Evolutionary conservation across 2,113 vertebrate genomes (phyloP), one percentile per base, ranked within the genome.

Genomic region (Corythoichthys haematopterus): DNA sequence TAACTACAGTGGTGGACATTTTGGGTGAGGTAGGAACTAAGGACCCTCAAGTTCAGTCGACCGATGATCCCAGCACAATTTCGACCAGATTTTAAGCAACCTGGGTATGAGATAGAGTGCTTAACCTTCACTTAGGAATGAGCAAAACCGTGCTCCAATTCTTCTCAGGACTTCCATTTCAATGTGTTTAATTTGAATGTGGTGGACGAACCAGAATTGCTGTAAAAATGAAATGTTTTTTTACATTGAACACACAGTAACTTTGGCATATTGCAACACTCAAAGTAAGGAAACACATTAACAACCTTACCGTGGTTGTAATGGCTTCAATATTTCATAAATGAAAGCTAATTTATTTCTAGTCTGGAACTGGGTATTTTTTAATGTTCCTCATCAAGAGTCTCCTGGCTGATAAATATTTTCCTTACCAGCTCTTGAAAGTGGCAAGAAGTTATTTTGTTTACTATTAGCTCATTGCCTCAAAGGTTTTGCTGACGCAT

Each of bases 1-100:
- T 95, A 4, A 85, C 83, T 61, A 88, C 72, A 52, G 64, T 95
- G 56, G 84, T 88, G 5, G 78, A 70, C 47, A 1, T 88, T 50
- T 71, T 95, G 51, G 88, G 83, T 70, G 86, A 89, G 72, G 50
- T 14, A 0, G 46, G 55, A 69, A 3, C 46, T 47, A 2, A 61
- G 10, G 46, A 35, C 36, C 13, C 2, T 43, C 13, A 64, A 12
- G 13, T 51, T 52, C 13, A n/a, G 52, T 48, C 20, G 16, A 57
- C 11, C 37, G 37, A 68, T 12, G 52, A 72, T 4, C 28, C 5
- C 0, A 55, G 43, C 11, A 58, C 45, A 47, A 12, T 71, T 60
- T 76, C 68, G 3, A 86, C 85, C 8, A 82, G 61, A 82, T 4
- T 90, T n/a, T 86, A 71, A 78, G 69, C 45, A 38, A 38, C 5